Conservation (phyloP, 2,797 vertebrate genomes). For the Rousettus madagascariensis region DNA sequence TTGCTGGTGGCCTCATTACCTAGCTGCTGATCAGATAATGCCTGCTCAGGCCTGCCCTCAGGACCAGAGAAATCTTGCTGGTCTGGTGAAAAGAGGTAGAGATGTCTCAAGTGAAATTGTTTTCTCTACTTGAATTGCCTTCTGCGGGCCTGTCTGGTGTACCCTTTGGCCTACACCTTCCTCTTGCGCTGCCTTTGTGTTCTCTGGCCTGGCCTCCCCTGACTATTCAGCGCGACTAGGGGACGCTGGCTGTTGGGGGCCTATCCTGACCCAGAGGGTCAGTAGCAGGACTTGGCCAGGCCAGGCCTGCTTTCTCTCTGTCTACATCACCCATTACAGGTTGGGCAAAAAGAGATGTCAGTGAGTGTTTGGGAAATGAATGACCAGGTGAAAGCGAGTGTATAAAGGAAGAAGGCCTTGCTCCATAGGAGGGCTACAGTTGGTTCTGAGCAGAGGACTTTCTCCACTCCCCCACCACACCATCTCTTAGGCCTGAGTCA, state of each 20-base stretch:
- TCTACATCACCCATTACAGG: neutral
- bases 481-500: neutral
- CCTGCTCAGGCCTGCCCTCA: neutral
- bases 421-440: neutral
- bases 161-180: neutral
- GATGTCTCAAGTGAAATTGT: neutral
- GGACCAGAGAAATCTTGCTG: neutral
- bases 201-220: neutral
- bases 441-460: neutral
- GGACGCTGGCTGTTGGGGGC: neutral
- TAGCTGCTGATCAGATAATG: neutral
- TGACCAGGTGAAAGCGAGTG: fast-evolving
- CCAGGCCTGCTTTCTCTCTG: neutral
- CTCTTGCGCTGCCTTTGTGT: neutral
- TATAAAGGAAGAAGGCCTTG: neutral
- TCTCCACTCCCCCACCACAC: neutral
- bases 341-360: neutral
- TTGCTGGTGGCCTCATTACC: neutral
- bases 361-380: neutral
- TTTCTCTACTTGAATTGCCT: neutral
- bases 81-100: neutral
- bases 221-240: neutral
- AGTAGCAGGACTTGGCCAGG: neutral
- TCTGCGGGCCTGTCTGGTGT: neutral
- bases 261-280: neutral